Conservation (phyloP, 2,797 vertebrate genomes). For the Paratrypauchen microcephalus region DNA sequence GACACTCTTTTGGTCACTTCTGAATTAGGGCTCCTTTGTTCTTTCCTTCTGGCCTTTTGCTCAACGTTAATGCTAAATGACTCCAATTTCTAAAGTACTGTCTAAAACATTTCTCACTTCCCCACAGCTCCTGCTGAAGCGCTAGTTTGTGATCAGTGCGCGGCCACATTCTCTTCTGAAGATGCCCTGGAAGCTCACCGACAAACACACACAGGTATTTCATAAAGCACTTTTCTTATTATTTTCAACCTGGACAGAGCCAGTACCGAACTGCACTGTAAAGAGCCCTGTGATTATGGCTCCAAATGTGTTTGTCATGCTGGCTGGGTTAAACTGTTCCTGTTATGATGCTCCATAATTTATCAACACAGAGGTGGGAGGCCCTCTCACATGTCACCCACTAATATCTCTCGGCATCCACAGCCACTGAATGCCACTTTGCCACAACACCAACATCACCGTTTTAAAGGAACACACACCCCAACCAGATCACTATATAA, state of each 20-base stretch:
- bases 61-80: conserved; percentile 28
- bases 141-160: conserved; percentile 96
- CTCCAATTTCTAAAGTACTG: conserved; percentile 34
- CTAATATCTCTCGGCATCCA: conserved; percentile 69
- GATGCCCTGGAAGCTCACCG: conserved; percentile 94
- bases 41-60: conserved; percentile 14
- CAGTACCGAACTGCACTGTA: conserved; percentile 40
- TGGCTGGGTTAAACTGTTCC: conserved; percentile 73
- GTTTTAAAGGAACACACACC: conserved; percentile 40
- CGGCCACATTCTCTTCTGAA: conserved; percentile 94
- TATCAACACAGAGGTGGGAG: conserved; percentile 66
- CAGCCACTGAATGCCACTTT: conserved; percentile 52
- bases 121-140: conserved; percentile 90
- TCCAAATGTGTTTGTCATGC: conserved; percentile 69
- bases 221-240: conserved; percentile 6
- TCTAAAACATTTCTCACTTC: conserved; percentile 52
- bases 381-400: conserved; percentile 74
- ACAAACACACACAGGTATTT: conserved; percentile 92
- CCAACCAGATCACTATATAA: background rate
- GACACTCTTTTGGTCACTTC: conserved; percentile 44
- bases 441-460: conserved; percentile 38
- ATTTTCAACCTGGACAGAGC: conserved; percentile 35
- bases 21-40: conserved; percentile 44
- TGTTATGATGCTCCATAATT: conserved; percentile 78
- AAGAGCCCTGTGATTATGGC: conserved; percentile 47